phyloP scores from a whole-genome alignment of 2,888 invertebrate genomes.

The Pantelozetes paolii region DNA sequence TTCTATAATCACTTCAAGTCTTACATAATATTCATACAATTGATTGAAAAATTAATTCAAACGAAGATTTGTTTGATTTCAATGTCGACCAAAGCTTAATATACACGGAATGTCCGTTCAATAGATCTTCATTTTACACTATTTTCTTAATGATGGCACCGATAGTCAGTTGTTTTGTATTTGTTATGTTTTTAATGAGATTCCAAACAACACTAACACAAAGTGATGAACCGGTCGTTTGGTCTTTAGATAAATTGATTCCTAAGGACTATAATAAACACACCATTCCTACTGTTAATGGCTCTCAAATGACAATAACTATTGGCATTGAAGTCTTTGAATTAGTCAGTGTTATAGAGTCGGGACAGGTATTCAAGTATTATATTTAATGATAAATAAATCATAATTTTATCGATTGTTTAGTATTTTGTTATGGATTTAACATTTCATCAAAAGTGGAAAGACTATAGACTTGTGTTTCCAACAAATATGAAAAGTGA shows the following conservation, averaged over 20 bases:
- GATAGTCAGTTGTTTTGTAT: neutral
- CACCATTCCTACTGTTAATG: constrained; percentile 5
- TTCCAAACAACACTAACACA: neutral
- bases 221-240: neutral
- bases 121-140: neutral
- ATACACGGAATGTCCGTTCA: neutral
- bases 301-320: neutral
- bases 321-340: constrained; percentile 18
- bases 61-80: neutral
- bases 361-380: constrained; percentile 6
- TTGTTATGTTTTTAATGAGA: neutral
- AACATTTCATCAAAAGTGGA: constrained; percentile 9
- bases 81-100: constrained; percentile 3
- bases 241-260: constrained; percentile 31
- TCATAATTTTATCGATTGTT: neutral
- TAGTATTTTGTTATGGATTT: constrained; percentile 8
- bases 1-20: neutral
- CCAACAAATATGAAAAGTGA: neutral
- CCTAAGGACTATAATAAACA: constrained; percentile 28
- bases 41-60: neutral
- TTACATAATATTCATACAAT: neutral
- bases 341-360: constrained; percentile 31
- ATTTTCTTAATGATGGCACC: neutral
- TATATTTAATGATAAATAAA: too few relatives aligned
- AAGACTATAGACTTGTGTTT: neutral